Evolutionary conservation across 92 coral and sea anemone genomes (phyloP).

Genomic region (Montipora capitata): DNA sequence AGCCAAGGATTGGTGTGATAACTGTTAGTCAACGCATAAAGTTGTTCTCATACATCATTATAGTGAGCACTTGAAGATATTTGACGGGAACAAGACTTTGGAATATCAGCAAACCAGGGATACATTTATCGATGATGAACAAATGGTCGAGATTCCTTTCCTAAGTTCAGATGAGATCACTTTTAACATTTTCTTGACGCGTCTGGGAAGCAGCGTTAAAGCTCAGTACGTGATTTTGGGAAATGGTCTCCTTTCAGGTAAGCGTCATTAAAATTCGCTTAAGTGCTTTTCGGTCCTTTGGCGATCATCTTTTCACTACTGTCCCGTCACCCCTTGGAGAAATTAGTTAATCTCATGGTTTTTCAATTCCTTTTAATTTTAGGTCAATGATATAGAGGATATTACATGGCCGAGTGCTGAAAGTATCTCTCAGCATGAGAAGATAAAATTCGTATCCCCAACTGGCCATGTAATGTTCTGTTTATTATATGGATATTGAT

Average conservation of each 20-base stretch:
- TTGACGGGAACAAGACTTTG: neutral
- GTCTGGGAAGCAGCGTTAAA: neutral
- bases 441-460: too few relatives aligned
- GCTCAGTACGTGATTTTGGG: neutral
- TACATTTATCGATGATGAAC: neutral
- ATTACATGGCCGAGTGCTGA: too few relatives aligned
- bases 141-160: conserved; percentile 11
- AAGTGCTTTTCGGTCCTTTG: too few relatives aligned
- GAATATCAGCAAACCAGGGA: neutral
- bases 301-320: too few relatives aligned
- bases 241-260: neutral
- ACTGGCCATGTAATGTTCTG: too few relatives aligned
- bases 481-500: too few relatives aligned
- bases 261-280: neutral
- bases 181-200: neutral
- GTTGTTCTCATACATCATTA: neutral
- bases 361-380: too few relatives aligned
- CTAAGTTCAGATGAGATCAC: neutral
- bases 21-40: neutral
- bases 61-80: conserved; percentile 15
- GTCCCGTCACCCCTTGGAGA: too few relatives aligned
- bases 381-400: too few relatives aligned
- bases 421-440: too few relatives aligned
- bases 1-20: neutral
- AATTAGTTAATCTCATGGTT: too few relatives aligned